Evolutionary conservation across 2,888 invertebrate species (phyloP).

Genomic region (Chymomyza caudatula): DNA sequence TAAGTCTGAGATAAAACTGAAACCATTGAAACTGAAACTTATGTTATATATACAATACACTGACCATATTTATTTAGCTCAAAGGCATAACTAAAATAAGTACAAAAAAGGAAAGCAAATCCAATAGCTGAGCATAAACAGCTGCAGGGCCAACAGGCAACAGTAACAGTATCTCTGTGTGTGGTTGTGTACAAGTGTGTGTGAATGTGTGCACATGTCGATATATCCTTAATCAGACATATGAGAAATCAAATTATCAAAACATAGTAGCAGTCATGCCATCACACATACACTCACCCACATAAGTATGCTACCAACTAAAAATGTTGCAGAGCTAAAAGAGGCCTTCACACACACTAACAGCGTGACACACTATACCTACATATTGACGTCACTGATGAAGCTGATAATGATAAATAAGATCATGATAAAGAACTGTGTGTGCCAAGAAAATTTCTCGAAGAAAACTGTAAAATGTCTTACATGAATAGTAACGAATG

Average conservation of each 20-base stretch:
- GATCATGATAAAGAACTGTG: conserved; percentile 35
- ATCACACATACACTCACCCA: conserved; percentile 1
- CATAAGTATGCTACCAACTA: conserved; percentile 1
- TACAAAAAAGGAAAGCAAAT: conserved; percentile 17
- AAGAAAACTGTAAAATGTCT: conserved; percentile 29
- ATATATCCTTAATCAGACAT: conserved; percentile 54
- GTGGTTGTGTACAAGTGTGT: conserved; percentile 7
- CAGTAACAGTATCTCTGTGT: conserved; percentile 7
- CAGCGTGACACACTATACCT: not conserved
- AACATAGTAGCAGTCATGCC: not conserved
- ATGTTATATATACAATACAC: conserved; percentile 41
- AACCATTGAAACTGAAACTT: conserved; percentile 13
- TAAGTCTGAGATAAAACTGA: not conserved
- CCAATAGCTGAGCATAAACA: not conserved
- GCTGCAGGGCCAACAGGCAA: not conserved
- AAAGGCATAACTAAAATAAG: conserved; percentile 26
- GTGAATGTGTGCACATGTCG: conserved; percentile 10
- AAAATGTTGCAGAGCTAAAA: not conserved
- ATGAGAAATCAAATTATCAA: conserved; percentile 54
- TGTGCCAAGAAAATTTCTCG: conserved; percentile 20
- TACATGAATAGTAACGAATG: conserved; percentile 34
- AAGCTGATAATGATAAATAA: conserved; percentile 57
- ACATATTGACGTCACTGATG: conserved; percentile 43
- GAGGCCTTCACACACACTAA: conserved; percentile 6
- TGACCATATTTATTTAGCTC: conserved; percentile 40